Evolutionary conservation across 2,113 vertebrate genomes (phyloP).

Genomic region (Xenopus tropicalis): UCB_Xtro_10.0 CM004446.2:29707001-29707500

Average conservation of each 20-base stretch:
- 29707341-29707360: too few relatives aligned
- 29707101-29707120: slow-evolving; percentile 36
- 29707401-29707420: too few relatives aligned
- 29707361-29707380: too few relatives aligned
- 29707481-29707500: too few relatives aligned
- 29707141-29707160: slow-evolving; percentile 26
- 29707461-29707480: too few relatives aligned
- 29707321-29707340: too few relatives aligned
- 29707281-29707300: too few relatives aligned
- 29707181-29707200: slow-evolving; percentile 45
- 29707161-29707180: slow-evolving; percentile 36
- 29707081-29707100: slow-evolving; percentile 42
- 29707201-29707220: slow-evolving; percentile 31
- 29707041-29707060: slow-evolving; percentile 45
- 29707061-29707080: slow-evolving; percentile 38
- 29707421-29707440: too few relatives aligned
- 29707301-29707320: too few relatives aligned
- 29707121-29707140: slow-evolving; percentile 23
- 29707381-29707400: too few relatives aligned
- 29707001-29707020: slow-evolving; percentile 45
- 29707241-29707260: not conserved
- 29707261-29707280: not conserved
- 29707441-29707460: too few relatives aligned
- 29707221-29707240: slow-evolving; percentile 36
- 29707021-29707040: slow-evolving; percentile 44